phyloP scores from a whole-genome alignment of 2,797 vertebrate species.

The Mus spretus region DNA sequence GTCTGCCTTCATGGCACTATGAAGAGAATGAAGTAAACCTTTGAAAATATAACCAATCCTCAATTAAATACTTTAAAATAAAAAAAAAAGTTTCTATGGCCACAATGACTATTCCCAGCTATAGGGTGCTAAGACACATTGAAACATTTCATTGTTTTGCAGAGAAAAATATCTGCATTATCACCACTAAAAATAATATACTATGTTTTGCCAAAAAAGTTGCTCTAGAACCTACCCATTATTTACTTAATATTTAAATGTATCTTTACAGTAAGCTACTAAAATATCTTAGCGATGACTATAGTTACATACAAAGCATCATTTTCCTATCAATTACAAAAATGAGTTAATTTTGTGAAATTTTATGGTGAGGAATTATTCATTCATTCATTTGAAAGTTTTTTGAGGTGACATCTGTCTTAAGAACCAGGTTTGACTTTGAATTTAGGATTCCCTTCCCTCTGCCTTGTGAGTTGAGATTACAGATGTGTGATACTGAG shows the following conservation, averaged over 20 bases:
- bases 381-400: background rate
- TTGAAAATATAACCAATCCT: background rate
- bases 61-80: background rate
- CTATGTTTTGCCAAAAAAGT: background rate
- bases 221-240: background rate
- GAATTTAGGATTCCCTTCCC: too few relatives aligned
- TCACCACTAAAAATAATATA: background rate
- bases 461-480: background rate
- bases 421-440: background rate
- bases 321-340: background rate
- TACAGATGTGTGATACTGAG: background rate
- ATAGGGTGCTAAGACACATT: background rate
- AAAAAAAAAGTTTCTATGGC: background rate
- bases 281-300: background rate
- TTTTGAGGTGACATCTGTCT: background rate
- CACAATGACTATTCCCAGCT: background rate
- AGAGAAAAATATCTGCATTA: background rate
- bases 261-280: background rate
- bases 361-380: background rate
- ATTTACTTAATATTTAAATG: background rate
- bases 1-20: background rate
- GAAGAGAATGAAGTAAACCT: background rate
- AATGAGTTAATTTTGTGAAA: background rate
- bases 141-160: background rate
- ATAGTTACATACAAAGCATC: background rate